Conservation (phyloP, 2,888 invertebrate species). For the Pocota personata region DNA sequence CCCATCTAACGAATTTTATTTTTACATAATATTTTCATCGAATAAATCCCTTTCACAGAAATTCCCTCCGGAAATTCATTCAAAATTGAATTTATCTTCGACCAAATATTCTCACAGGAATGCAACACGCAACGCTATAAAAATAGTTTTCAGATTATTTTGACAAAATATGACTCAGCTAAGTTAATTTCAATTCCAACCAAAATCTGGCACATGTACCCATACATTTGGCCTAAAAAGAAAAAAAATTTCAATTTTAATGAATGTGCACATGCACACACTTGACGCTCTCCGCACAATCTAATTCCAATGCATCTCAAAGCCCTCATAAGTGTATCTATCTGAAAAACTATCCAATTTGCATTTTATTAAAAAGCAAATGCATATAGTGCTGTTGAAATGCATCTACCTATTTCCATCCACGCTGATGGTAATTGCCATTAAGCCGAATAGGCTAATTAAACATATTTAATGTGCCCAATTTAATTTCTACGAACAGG, state of each 20-base stretch:
- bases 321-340: neutral
- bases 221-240: neutral
- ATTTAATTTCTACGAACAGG: constrained; percentile 42
- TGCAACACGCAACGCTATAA: constrained; percentile 4
- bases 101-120: neutral
- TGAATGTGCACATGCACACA: constrained; percentile 4
- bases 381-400: constrained; percentile 28
- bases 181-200: neutral
- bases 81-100: constrained; percentile 14
- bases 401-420: constrained; percentile 41
- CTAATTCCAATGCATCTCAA: constrained; percentile 38
- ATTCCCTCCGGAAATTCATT: neutral
- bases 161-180: constrained; percentile 17
- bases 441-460: constrained; percentile 64
- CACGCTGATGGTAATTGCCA: constrained; percentile 53
- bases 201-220: neutral
- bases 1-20: neutral
- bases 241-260: constrained; percentile 2
- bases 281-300: neutral
- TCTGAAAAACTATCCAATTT: constrained; percentile 49
- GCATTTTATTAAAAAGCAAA: constrained; percentile 49
- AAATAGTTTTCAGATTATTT: constrained; percentile 11
- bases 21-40: neutral
- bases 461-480: constrained; percentile 56
- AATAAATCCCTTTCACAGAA: neutral